These are phyloP conservation scores for Tychaedon coryphoeus DNA, from an alignment of 2,113 vertebrate species.

Conservation along the genomic window DNA sequence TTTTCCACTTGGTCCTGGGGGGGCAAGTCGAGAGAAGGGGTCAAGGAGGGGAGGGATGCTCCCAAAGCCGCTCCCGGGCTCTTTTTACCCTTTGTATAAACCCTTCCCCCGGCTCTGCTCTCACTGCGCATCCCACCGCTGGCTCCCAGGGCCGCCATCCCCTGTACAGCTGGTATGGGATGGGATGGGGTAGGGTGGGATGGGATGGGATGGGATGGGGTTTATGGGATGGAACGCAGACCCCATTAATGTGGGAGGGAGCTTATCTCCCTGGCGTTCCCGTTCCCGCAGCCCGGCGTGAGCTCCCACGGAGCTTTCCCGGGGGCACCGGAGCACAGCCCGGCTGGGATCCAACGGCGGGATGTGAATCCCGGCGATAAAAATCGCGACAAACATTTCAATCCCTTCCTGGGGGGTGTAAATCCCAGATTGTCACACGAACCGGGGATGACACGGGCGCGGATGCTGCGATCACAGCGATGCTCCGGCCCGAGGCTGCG, in stretches of 20 bases:
- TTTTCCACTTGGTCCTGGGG: conserved; percentile 94
- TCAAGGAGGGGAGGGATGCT: not conserved
- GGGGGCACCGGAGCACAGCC: not conserved
- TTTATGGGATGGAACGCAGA: not conserved
- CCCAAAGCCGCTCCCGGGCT: not conserved
- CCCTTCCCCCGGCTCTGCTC: not conserved
- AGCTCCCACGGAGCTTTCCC: not conserved
- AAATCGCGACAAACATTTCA: not conserved
- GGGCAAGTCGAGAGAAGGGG: not conserved
- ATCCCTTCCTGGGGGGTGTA: not conserved
- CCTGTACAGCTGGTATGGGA: not conserved
- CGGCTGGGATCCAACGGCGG: accelerated
- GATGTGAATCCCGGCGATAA: not conserved
- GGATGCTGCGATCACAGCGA: not conserved
- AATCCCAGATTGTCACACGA: not conserved
- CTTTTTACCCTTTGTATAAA: not conserved
- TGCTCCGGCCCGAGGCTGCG: not conserved
- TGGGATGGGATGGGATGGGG: not conserved
- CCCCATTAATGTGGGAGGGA: not conserved
- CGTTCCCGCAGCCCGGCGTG: not conserved
- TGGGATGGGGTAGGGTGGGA: not conserved
- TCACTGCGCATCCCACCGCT: not conserved
- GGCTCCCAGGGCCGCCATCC: not conserved
- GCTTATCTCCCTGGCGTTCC: not conserved
- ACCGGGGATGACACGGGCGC: not conserved